phyloP scores from a whole-genome alignment of 2,888 invertebrate genomes.

The Barypeithes pellucidus region DNA sequence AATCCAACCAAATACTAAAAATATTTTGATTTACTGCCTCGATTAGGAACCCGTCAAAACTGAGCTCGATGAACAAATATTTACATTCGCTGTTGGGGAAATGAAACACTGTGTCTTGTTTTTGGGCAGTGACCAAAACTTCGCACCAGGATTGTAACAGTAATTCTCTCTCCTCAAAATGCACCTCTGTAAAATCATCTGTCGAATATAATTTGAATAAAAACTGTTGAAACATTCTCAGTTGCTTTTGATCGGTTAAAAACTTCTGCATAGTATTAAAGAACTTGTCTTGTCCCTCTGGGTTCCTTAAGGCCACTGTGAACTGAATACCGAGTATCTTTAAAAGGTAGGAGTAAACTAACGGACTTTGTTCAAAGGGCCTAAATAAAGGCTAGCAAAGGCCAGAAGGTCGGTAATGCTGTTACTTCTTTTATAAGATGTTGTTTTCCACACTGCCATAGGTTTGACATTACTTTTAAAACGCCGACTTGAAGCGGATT shows the following conservation, averaged over 20 bases:
- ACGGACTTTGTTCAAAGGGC: slow-evolving; percentile 73
- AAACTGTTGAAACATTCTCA: slow-evolving; percentile 75
- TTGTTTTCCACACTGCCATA: slow-evolving; percentile 82
- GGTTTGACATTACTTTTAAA: slow-evolving; percentile 78
- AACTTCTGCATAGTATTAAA: slow-evolving; percentile 74
- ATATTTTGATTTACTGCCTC: slow-evolving; percentile 52
- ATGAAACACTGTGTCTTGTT: slow-evolving; percentile 57
- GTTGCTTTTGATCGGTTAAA: slow-evolving; percentile 72
- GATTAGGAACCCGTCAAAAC: slow-evolving; percentile 57
- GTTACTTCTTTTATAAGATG: slow-evolving; percentile 77
- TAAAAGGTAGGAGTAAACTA: slow-evolving; percentile 78
- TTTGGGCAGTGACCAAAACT: slow-evolving; percentile 59
- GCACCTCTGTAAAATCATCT: slow-evolving; percentile 44
- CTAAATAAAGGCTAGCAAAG: slow-evolving; percentile 77
- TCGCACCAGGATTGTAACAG: slow-evolving; percentile 61
- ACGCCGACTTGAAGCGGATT: slow-evolving; percentile 77
- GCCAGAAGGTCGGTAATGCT: slow-evolving; percentile 78
- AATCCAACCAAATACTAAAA: slow-evolving; percentile 70
- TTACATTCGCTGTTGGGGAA: slow-evolving; percentile 70
- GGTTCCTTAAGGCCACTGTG: slow-evolving; percentile 62
- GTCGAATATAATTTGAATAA: slow-evolving; percentile 64
- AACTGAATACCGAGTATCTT: slow-evolving; percentile 74
- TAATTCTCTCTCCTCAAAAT: slow-evolving; percentile 54
- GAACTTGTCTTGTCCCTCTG: slow-evolving; percentile 71
- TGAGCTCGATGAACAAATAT: slow-evolving; percentile 62